A percentile compares a stretch with the other conserved stretches of the same genome.
Evolutionary conservation across 2,113 vertebrate genomes (phyloP).

Genomic region (Dicerorhinus sumatrensis): DNA sequence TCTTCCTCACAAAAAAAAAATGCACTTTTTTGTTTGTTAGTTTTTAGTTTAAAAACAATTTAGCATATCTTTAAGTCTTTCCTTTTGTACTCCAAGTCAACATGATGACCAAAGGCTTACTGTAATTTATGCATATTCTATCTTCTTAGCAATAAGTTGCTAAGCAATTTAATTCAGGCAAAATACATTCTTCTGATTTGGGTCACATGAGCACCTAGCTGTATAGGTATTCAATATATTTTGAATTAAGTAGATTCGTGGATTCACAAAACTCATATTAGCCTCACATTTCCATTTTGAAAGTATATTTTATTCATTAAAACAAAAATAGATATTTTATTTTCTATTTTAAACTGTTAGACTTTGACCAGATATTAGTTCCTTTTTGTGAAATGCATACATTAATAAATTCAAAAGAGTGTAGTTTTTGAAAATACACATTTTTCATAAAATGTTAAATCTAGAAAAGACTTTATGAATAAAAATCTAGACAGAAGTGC

Average conservation of each 20-base stretch:
- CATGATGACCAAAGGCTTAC: not conserved
- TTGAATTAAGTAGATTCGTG: not conserved
- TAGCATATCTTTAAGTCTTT: not conserved
- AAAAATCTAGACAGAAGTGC: not conserved
- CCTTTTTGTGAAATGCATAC: not conserved
- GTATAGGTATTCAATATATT: not conserved
- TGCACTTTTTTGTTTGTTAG: not conserved
- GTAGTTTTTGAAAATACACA: not conserved
- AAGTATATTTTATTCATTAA: not conserved
- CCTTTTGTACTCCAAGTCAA: not conserved
- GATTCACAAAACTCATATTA: constrained; percentile 13
- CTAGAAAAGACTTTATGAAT: not conserved
- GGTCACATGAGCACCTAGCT: not conserved
- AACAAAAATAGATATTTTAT: not conserved
- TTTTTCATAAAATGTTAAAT: constrained; percentile 33
- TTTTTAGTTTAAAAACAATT: constrained; percentile 28
- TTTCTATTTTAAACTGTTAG: constrained; percentile 33
- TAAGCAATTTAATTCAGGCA: not conserved
- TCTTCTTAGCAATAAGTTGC: not conserved
- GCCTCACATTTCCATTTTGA: constrained; percentile 24
- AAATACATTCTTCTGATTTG: not conserved
- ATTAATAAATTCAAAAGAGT: not conserved
- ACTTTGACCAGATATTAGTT: not conserved
- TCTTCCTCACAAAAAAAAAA: too few species aligned
- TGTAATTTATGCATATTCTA: not conserved